Evolutionary conservation across 2,797 vertebrate species (phyloP).

Genomic region (Pseudomugil tenellus): DNA sequence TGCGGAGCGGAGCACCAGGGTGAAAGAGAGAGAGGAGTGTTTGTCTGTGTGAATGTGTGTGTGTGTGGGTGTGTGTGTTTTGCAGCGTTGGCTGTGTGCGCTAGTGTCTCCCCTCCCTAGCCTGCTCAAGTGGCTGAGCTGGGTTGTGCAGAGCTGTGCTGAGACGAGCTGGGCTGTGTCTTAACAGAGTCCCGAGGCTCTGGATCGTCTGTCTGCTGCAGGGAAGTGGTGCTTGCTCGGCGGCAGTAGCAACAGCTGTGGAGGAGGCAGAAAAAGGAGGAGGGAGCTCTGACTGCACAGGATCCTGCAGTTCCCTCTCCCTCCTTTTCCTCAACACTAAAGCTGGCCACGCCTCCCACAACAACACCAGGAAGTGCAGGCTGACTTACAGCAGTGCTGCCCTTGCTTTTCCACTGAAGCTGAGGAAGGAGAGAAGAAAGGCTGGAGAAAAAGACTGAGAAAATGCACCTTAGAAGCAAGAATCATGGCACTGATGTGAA

Average conservation of each 20-base stretch:
- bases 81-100: slow-evolving; percentile 74
- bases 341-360: slow-evolving; percentile 68
- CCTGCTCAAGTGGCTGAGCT: slow-evolving; percentile 67
- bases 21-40: slow-evolving; percentile 66
- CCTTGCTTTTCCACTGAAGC: slow-evolving; percentile 58
- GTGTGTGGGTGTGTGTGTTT: slow-evolving; percentile 44
- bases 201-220: slow-evolving; percentile 76
- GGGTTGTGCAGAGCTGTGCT: slow-evolving; percentile 56
- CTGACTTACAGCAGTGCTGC: slow-evolving; percentile 71
- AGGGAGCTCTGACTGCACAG: slow-evolving; percentile 65
- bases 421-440: slow-evolving; percentile 50
- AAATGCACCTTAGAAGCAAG: slow-evolving; percentile 27
- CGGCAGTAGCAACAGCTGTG: slow-evolving; percentile 81
- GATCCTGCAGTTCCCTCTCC: slow-evolving; percentile 75
- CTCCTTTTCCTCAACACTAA: slow-evolving; percentile 56
- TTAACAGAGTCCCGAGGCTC: slow-evolving; percentile 68
- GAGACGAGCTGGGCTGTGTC: slow-evolving; percentile 64
- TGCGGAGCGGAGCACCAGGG: slow-evolving; percentile 67
- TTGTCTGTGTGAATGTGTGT: slow-evolving; percentile 46
- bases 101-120: slow-evolving; percentile 77
- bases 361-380: slow-evolving; percentile 83
- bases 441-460: slow-evolving; percentile 38
- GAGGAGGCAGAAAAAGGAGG: slow-evolving; percentile 54
- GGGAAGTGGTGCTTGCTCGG: slow-evolving; percentile 69
- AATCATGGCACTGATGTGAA: slow-evolving; percentile 2